Conservation (phyloP, 2,888 invertebrate species). For the Danaus chrysippus region DNA sequence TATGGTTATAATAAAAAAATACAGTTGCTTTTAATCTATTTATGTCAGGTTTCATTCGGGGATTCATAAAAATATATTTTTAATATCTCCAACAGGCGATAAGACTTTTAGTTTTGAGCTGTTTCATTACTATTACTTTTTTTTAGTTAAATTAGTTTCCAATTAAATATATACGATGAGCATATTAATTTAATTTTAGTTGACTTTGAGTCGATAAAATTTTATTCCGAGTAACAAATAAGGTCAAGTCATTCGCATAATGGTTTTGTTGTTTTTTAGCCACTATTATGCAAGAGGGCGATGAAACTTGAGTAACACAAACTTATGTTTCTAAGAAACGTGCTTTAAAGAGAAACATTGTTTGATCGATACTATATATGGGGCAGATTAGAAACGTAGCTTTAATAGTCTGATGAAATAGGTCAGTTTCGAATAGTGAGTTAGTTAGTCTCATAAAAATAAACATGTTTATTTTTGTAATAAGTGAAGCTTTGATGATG, state of each 20-base stretch:
- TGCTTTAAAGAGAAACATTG: conserved; percentile 71
- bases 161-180: too few relatives aligned
- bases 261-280: conserved; percentile 49
- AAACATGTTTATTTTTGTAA: neutral
- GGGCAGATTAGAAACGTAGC: conserved; percentile 61
- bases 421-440: conserved; percentile 31
- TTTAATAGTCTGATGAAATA: conserved; percentile 39
- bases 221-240: conserved; percentile 37
- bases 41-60: too few relatives aligned
- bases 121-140: too few relatives aligned
- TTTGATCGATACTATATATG: conserved; percentile 71
- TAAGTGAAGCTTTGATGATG: too few relatives aligned
- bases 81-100: too few relatives aligned
- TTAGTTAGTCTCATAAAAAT: conserved; percentile 32
- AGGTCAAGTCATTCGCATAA: conserved; percentile 55
- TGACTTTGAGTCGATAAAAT: neutral
- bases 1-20: too few relatives aligned
- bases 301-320: conserved; percentile 57
- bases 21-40: too few relatives aligned
- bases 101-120: too few relatives aligned
- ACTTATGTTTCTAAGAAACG: conserved; percentile 68
- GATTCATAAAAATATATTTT: too few relatives aligned
- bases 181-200: too few relatives aligned
- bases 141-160: too few relatives aligned
- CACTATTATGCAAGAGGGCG: conserved; percentile 65